These are phyloP conservation scores for Chrysomela aeneicollis DNA, from an alignment of 2,888 invertebrate species.

Conservation along the genomic window DNA sequence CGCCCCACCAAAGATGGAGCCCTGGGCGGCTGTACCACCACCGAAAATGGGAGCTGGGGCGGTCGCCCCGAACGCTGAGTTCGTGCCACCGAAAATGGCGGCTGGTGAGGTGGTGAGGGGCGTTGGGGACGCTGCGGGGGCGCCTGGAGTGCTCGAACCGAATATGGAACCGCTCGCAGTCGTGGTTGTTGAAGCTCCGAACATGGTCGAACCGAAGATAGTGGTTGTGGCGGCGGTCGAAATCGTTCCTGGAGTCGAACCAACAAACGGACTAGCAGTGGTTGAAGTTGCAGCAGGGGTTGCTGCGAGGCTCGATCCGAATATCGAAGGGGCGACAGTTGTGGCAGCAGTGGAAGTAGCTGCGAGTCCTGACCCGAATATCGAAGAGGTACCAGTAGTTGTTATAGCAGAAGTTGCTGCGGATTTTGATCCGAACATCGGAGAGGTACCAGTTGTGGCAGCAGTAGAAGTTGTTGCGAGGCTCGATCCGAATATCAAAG, in stretches of 20 bases:
- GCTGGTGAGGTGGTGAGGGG: not conserved
- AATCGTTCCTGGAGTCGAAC: not conserved
- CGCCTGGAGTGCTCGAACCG: slow-evolving; percentile 29
- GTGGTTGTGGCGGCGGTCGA: not conserved
- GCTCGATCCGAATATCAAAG: slow-evolving; percentile 14
- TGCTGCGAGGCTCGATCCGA: not conserved
- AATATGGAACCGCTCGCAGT: slow-evolving; percentile 35
- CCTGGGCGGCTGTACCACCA: slow-evolving; percentile 11
- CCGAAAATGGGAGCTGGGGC: slow-evolving; percentile 58
- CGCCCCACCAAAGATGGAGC: slow-evolving; percentile 22
- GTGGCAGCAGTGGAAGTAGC: not conserved
- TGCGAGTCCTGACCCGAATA: not conserved
- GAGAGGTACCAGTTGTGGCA: not conserved
- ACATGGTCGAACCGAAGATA: not conserved
- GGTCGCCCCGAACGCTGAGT: slow-evolving; percentile 44
- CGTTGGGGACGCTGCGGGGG: slow-evolving; percentile 14
- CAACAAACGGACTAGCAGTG: not conserved
- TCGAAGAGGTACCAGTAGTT: slow-evolving; percentile 7
- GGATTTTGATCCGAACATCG: not conserved
- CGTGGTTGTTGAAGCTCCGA: slow-evolving; percentile 34
- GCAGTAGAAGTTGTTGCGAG: not conserved
- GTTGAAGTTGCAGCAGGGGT: not conserved
- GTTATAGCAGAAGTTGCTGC: slow-evolving; percentile 2
- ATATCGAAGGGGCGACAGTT: not conserved
- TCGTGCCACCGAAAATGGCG: slow-evolving; percentile 34